These are phyloP conservation scores for Sanderia malayensis DNA, from an alignment of 30 jellyfish, hydroid and myxozoan species.

Conservation along the genomic window DNA sequence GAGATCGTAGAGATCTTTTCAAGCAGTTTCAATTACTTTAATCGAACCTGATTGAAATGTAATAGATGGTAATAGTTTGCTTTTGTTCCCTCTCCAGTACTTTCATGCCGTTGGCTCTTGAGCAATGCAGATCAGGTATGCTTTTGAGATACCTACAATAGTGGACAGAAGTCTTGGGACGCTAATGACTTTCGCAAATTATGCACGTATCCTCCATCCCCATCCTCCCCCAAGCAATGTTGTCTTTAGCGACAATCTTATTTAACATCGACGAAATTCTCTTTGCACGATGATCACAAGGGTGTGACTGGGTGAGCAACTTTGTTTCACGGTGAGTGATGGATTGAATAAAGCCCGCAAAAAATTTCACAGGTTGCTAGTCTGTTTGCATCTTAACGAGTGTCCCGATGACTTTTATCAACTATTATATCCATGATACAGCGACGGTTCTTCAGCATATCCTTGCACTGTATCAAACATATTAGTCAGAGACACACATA, in stretches of 20 bases:
- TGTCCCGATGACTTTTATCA: background rate
- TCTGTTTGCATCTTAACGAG: background rate
- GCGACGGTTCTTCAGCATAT: too few species aligned
- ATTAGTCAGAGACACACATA: too few species aligned
- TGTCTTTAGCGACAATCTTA: background rate
- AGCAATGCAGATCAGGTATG: conserved; percentile 47
- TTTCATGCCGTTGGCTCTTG: conserved; percentile 42
- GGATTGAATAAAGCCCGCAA: background rate
- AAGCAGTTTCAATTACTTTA: background rate
- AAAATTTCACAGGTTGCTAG: too few species aligned
- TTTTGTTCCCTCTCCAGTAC: conserved; percentile 6
- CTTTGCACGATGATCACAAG: background rate
- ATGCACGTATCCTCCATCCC: background rate
- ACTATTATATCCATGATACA: too few species aligned
- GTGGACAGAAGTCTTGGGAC: background rate
- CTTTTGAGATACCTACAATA: background rate
- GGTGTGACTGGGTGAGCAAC: background rate
- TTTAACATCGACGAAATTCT: too few species aligned
- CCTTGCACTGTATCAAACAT: too few species aligned
- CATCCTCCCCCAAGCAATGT: background rate
- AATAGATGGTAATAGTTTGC: background rate
- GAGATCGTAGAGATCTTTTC: background rate
- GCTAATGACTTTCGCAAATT: background rate
- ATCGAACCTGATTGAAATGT: background rate
- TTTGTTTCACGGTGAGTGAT: background rate